Percentiles rank a stretch among this genome's conserved stretches.
Evolutionary conservation across 2,113 vertebrate species (phyloP).

Genomic region (Gopherus evgoodei): DNA sequence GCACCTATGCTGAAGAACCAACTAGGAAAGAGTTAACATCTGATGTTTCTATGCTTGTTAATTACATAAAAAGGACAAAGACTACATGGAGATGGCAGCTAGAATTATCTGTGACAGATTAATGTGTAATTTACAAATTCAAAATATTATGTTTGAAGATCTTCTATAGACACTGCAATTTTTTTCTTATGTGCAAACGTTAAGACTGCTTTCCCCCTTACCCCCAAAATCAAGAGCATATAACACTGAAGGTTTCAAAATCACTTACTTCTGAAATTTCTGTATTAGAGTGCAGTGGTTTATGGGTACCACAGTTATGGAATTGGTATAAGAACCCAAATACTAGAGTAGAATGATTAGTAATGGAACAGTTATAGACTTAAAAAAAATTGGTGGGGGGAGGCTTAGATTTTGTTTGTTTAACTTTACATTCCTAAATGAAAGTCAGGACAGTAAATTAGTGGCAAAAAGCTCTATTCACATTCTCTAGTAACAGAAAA

Average conservation of each 20-base stretch:
- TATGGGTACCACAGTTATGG: background rate
- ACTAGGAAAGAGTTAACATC: background rate
- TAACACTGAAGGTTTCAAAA: background rate
- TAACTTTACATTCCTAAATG: background rate
- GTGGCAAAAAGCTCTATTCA: constrained; percentile 6
- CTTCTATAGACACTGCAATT: background rate
- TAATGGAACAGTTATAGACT: background rate
- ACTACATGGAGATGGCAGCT: background rate
- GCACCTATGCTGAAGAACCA: background rate
- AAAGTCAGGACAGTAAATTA: constrained; percentile 14
- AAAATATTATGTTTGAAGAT: background rate
- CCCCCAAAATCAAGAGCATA: background rate
- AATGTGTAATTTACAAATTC: background rate
- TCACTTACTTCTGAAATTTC: background rate
- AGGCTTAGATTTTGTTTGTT: background rate
- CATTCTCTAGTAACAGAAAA: constrained; percentile 15
- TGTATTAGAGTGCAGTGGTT: background rate
- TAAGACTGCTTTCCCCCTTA: background rate
- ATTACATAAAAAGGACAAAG: background rate
- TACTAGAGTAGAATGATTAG: background rate
- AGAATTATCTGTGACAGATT: background rate
- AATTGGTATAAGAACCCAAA: background rate
- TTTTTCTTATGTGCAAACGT: background rate
- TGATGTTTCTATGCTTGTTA: background rate
- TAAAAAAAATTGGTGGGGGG: background rate